Percentiles rank a stretch among this genome's conserved stretches.
phyloP scores from a whole-genome alignment of 30 jellyfish, hydroid and myxozoan genomes.

The Pseudorhiza aurosa region DNA sequence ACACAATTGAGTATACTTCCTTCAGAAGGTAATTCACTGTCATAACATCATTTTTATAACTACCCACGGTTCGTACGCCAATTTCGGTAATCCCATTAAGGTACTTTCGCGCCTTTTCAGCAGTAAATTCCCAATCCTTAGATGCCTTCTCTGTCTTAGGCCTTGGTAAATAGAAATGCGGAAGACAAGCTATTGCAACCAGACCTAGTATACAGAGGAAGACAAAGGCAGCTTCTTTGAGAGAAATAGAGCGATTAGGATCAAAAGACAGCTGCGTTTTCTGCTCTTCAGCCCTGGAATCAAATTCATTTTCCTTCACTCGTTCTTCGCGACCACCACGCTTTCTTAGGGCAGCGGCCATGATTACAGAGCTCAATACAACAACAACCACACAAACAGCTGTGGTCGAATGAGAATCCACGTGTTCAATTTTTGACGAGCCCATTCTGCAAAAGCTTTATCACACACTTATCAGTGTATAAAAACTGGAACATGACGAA shows the following conservation, averaged over 20 bases:
- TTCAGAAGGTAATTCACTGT: constrained; percentile 79
- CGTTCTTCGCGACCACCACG: constrained; percentile 1
- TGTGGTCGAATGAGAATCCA: too few species aligned
- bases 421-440: too few species aligned
- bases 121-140: constrained; percentile 70
- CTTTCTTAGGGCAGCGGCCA: constrained; percentile 21
- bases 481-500: too few species aligned
- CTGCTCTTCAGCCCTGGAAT: not conserved
- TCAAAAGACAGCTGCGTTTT: not conserved
- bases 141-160: constrained; percentile 43
- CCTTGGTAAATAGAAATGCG: constrained; percentile 75
- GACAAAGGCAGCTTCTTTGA: constrained; percentile 10
- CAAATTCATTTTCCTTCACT: not conserved
- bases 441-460: too few species aligned
- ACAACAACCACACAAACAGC: not conserved
- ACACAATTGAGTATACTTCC: constrained; percentile 51
- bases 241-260: not conserved
- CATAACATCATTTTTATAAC: constrained; percentile 82
- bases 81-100: constrained; percentile 73
- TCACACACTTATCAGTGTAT: too few species aligned
- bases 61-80: constrained; percentile 89
- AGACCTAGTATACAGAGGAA: constrained; percentile 10
- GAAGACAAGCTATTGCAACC: constrained; percentile 24
- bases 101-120: constrained; percentile 81
- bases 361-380: not conserved